Evolutionary conservation across 37 sponge, comb jelly and placozoan species (phyloP), one percentile per base, ranked within the genome.

Genomic region (Theonella swinhoei): DNA sequence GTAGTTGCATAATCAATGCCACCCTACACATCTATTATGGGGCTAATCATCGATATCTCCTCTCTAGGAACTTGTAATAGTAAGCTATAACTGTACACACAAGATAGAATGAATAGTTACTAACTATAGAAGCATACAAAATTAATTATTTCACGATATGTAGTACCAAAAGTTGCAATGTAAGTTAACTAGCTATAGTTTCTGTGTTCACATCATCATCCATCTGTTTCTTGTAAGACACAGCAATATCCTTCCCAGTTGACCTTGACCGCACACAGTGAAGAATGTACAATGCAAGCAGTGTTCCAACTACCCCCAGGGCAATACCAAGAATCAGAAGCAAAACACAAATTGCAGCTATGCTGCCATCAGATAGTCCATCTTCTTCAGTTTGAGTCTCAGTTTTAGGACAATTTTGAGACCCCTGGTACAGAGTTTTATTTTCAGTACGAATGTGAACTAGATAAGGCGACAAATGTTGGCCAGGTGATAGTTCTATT

Each of bases 171-270:
- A n/a, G n/a, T n/a, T n/a, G n/a, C n/a, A n/a, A n/a, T n/a, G n/a
- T n/a, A n/a, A n/a, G n/a, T n/a, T n/a, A n/a, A n/a, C n/a, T n/a
- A n/a, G n/a, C n/a, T n/a, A n/a, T n/a, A n/a, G n/a, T n/a, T n/a
- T n/a, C n/a, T n/a, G n/a, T n/a, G n/a, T n/a, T n/a, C n/a, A n/a
- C n/a, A n/a, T n/a, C n/a, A n/a, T n/a, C n/a, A n/a, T n/a, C n/a
- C n/a, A n/a, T n/a, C n/a, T n/a, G n/a, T n/a, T n/a, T n/a, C 62
- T 71, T 71, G 81, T 81, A 81, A 61, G 35, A 68, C 72, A 70
- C 72, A n/a, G n/a, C n/a, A 29, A 31, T 68, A 33, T 7, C 54
- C 54, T 7, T 7, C 7, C 11, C 14, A 14, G 14, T 17, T 7
- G 54, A 34, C 39, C 40, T 19, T 64, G 39, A 8, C 39, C 65